phyloP scores from a whole-genome alignment of 53 echinoderm and acorn worm genomes.

The Holothuria scabra region DNA sequence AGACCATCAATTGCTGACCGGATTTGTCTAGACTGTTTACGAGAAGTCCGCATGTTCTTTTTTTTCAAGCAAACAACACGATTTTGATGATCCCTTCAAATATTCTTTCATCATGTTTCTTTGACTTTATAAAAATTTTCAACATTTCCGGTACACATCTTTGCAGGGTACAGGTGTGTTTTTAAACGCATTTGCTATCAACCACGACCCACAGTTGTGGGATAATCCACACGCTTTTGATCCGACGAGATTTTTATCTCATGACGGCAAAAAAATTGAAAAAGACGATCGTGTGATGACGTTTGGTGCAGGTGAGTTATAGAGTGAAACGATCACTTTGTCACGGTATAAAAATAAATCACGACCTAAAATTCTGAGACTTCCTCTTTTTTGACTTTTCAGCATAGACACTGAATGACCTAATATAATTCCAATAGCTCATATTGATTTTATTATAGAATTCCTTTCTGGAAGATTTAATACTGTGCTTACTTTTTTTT shows the following conservation, averaged over 20 bases:
- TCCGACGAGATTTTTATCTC: conserved; percentile 33
- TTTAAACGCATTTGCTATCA: conserved; percentile 39
- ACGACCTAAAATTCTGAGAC: no score
- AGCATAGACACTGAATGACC: no score
- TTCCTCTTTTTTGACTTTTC: no score
- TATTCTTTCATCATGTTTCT: not conserved
- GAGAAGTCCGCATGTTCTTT: no score
- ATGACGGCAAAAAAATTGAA: conserved; percentile 15
- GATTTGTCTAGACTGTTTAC: no score
- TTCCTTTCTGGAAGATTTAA: no score
- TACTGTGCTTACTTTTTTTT: no score
- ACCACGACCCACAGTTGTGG: conserved; percentile 37
- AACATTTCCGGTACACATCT: not conserved
- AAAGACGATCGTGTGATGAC: conserved; percentile 30
- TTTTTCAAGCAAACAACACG: no score
- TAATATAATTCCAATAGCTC: no score
- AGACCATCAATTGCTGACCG: no score
- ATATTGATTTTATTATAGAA: no score
- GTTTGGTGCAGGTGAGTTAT: conserved; percentile 29
- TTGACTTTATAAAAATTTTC: not conserved
- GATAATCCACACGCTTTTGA: conserved; percentile 23
- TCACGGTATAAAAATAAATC: no score
- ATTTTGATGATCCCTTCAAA: not conserved
- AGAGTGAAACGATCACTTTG: not conserved
- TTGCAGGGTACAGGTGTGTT: conserved; percentile 45